Base-by-base conservation (phyloP, 92 coral and sea anemone genomes). In the Parazoanthus darwini region DNA sequence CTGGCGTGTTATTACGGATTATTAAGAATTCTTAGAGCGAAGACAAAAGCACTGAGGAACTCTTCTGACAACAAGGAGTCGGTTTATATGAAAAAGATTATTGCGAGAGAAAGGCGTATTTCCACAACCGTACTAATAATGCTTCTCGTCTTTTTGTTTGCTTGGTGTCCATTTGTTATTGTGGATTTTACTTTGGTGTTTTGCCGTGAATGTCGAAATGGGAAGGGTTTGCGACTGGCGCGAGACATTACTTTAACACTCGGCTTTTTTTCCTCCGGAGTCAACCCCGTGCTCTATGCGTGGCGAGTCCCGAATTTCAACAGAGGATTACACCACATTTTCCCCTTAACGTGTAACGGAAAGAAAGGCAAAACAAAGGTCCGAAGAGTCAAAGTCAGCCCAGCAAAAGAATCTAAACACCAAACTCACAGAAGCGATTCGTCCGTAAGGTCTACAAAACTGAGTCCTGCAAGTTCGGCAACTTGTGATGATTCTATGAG, bases 81-180 rank as follows among this genome's bases (percentile, higher is more conserved):
- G 22, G 86, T 85, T 13, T 88, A 77, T 44, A 90, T 92, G 20
- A 90, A 86, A 56, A 93, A 77, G 70, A 80, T 88, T 42, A 87
- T 92, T n/a, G 89, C 89, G 54, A 92, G 96, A 67, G 98, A 94
- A 70, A 91, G 92, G 70, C 87, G 93, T 43, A 77, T 94, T 10
- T 93, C 96, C n/a, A 93, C 89, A 23, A 94, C 98, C 9, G 98
- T 94, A 4, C 88, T 94, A 16, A 94, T 94, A 6, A 94, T 94
- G 98, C 43, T 94, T 36, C 3, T 91, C 44, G 98, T 93, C 16
- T 94, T 93, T 76, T 91, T 94, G 15, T 81, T 90, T 37, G 91
- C 98, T 25, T 94, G 98, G 98, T 92, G 98, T 38, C 98, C 98
- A 13, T 91, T 91, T 70, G 98, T 94, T 20, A 26, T 86, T 33